Conservation (phyloP, 1,140 invertebrate species). For the Zelostemma sp. region DNA sequence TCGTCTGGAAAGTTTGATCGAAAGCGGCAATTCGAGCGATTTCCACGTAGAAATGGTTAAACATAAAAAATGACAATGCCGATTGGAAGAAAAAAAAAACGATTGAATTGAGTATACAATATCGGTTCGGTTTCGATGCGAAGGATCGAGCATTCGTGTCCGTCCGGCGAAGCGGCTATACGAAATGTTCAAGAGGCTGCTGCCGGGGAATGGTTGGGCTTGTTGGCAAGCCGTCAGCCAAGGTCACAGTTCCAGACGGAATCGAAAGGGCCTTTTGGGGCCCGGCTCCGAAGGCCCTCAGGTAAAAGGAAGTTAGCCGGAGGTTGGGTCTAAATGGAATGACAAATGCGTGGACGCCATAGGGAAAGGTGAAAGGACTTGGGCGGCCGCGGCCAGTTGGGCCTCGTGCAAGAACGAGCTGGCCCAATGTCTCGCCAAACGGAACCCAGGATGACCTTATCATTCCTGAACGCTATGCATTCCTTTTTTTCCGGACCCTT, state of each 20-base stretch:
- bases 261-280: conserved; percentile 54
- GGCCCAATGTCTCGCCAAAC: too few species aligned
- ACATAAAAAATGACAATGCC: too few species aligned
- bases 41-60: too few species aligned
- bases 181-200: not conserved
- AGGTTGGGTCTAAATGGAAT: conserved; percentile 59
- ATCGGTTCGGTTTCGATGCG: not conserved
- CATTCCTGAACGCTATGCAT: conserved; percentile 18
- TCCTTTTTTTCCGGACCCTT: conserved; percentile 8
- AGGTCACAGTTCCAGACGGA: conserved; percentile 51
- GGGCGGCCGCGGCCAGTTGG: too few species aligned
- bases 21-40: too few species aligned
- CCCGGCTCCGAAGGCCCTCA: conserved; percentile 44
- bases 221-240: conserved; percentile 39
- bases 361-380: conserved; percentile 65
- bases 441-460: conserved; percentile 48
- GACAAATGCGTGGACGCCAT: conserved; percentile 61
- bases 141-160: not conserved
- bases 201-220: not conserved
- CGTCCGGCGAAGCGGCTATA: not conserved
- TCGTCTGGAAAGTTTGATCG: too few species aligned
- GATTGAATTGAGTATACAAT: too few species aligned
- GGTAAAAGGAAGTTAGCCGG: conserved; percentile 63
- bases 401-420: too few species aligned
- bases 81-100: too few species aligned